A percentile compares a stretch with the other conserved stretches of the same genome.
Evolutionary conservation across 37 sponge, comb jelly and placozoan species (phyloP).

Genomic region (Oscarella lobularis): DNA sequence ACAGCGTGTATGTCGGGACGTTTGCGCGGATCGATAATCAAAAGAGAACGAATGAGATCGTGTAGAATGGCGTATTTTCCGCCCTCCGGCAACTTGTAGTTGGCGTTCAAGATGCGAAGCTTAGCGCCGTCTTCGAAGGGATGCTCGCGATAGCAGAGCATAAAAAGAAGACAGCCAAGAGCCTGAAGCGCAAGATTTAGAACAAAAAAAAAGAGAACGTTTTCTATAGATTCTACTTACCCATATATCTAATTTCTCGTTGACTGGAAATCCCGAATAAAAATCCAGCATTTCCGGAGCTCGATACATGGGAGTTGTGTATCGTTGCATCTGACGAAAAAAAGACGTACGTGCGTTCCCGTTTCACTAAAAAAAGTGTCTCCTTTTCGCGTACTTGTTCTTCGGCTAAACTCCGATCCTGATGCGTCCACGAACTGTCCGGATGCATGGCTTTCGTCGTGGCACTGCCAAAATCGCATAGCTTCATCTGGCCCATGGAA

Average conservation of each 20-base stretch:
- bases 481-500: constrained; percentile 41
- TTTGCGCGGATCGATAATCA: constrained; percentile 31
- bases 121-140: constrained; percentile 82
- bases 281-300: constrained; percentile 97
- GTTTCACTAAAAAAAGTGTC: not conserved
- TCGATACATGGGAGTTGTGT: constrained; percentile 94
- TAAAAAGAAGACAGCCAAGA: constrained; percentile 72
- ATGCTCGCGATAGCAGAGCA: constrained; percentile 60
- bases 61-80: not conserved
- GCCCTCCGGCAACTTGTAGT: constrained; percentile 60
- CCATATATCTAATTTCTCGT: constrained; percentile 75
- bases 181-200: constrained; percentile 23
- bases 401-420: constrained; percentile 69
- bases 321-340: constrained; percentile 55
- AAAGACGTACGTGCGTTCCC: too few relatives aligned
- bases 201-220: not conserved
- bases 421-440: constrained; percentile 56
- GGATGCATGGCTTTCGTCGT: constrained; percentile 59
- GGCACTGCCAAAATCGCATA: constrained; percentile 98
- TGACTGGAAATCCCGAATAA: constrained; percentile 74
- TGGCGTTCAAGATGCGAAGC: constrained; percentile 74
- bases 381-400: constrained; percentile 77
- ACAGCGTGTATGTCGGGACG: constrained; percentile 36
- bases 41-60: not conserved
- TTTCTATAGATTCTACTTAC: constrained; percentile 10